phyloP scores from a whole-genome alignment of 1,140 invertebrate genomes.

The Drosophila sp. region DNA sequence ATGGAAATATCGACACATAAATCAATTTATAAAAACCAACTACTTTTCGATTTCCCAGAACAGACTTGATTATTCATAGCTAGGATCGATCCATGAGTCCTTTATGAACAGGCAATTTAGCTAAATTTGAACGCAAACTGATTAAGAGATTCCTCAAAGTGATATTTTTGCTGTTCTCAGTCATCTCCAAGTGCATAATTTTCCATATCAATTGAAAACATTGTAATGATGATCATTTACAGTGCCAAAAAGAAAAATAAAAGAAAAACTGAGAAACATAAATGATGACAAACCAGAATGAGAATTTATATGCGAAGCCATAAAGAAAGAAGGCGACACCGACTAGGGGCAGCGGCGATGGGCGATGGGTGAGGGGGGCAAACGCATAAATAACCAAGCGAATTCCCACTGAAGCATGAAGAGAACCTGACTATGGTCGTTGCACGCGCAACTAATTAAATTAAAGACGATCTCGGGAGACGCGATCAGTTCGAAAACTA shows the following conservation, averaged over 20 bases:
- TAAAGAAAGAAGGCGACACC: constrained; percentile 69
- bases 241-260: constrained; percentile 23
- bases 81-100: no score
- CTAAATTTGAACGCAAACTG: no score
- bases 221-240: neutral
- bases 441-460: constrained; percentile 77
- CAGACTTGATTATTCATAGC: no score
- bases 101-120: no score
- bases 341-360: neutral
- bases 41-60: no score
- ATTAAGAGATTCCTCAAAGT: neutral
- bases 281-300: constrained; percentile 72
- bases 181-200: constrained; percentile 1
- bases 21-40: constrained; percentile 17
- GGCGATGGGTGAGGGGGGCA: neutral
- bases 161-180: constrained; percentile 33
- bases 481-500: constrained; percentile 23
- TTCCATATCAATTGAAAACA: constrained; percentile 6
- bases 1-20: constrained; percentile 1
- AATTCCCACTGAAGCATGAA: constrained; percentile 61
- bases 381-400: constrained; percentile 67
- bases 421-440: constrained; percentile 54
- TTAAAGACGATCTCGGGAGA: constrained; percentile 60
- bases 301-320: constrained; percentile 79
- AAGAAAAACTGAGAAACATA: constrained; percentile 35